A percentile compares a stretch with the other conserved stretches of the same genome.
Conservation (phyloP, 2,888 invertebrate species). For the Leptinotarsa juncta region DNA sequence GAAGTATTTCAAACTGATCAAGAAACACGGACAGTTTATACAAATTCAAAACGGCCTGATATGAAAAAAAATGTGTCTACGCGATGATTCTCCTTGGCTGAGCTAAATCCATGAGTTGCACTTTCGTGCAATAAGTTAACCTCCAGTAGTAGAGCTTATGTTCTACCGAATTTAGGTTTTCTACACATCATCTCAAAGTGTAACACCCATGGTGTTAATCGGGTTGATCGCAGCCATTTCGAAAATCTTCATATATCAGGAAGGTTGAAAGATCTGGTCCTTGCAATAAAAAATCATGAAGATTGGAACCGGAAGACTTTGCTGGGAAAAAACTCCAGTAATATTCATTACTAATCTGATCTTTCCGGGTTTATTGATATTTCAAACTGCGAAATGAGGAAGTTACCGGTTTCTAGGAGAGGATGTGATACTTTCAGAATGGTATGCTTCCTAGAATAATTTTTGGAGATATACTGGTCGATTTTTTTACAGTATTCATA, state of each 20-base stretch:
- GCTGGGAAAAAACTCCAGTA: too few relatives aligned
- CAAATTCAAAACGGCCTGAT: background rate
- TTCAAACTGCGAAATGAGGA: slow-evolving; percentile 20
- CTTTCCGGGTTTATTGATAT: slow-evolving; percentile 13
- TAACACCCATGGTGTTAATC: background rate
- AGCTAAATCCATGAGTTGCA: background rate
- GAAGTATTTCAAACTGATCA: background rate
- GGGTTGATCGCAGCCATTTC: background rate
- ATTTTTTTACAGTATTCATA: background rate
- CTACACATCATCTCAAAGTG: background rate
- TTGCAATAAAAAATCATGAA: slow-evolving; percentile 13
- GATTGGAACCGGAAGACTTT: background rate
- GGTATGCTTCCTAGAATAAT: background rate
- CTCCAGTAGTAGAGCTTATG: background rate
- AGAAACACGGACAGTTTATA: background rate
- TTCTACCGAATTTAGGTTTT: background rate
- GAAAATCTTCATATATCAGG: background rate
- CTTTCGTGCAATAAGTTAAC: background rate
- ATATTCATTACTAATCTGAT: slow-evolving; percentile 13
- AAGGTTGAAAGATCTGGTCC: background rate
- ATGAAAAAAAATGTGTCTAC: too few relatives aligned
- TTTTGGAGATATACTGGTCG: background rate
- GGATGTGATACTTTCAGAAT: background rate
- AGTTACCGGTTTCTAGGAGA: slow-evolving; percentile 12
- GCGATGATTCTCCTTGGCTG: background rate